These are phyloP conservation scores for Tigriopus californicus DNA, from an alignment of 2,888 invertebrate genomes.

Conservation along the genomic window DNA sequence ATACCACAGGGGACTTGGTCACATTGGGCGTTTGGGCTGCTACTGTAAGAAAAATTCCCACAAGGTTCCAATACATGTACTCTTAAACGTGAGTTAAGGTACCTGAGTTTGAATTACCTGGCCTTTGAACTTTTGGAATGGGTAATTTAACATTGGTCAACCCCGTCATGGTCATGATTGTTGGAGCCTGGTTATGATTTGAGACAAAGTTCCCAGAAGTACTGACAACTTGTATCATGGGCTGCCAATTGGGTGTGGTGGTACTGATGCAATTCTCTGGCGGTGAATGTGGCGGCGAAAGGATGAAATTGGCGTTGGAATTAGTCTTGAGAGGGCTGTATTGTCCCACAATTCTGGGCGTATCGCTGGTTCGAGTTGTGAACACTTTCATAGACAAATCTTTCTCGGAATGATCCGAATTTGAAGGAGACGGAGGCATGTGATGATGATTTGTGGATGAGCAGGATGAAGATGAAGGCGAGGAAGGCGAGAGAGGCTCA, in stretches of 20 bases:
- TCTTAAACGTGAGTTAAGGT: too few species aligned
- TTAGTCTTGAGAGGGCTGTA: background rate
- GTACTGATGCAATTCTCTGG: background rate
- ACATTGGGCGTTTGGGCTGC: background rate
- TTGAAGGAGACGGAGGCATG: conserved; percentile 1
- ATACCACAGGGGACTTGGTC: background rate
- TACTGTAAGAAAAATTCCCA: background rate
- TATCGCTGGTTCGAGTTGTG: too few species aligned
- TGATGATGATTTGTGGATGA: too few species aligned
- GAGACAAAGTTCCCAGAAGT: background rate
- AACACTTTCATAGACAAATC: background rate
- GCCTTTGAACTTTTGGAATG: conserved; percentile 7
- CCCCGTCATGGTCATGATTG: conserved; percentile 3
- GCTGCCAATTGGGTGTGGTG: too few species aligned
- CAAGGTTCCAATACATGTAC: background rate
- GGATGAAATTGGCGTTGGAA: background rate
- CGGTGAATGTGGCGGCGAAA: background rate
- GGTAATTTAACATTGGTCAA: conserved; percentile 8
- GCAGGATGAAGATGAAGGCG: background rate
- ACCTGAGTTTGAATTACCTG: too few species aligned
- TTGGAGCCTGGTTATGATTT: too few species aligned
- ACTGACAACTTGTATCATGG: too few species aligned
- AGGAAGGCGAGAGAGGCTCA: background rate
- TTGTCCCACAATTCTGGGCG: background rate
- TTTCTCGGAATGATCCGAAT: conserved; percentile 1